phyloP scores from a whole-genome alignment of 2,888 invertebrate genomes.

The Ophion obscuratus region DNA sequence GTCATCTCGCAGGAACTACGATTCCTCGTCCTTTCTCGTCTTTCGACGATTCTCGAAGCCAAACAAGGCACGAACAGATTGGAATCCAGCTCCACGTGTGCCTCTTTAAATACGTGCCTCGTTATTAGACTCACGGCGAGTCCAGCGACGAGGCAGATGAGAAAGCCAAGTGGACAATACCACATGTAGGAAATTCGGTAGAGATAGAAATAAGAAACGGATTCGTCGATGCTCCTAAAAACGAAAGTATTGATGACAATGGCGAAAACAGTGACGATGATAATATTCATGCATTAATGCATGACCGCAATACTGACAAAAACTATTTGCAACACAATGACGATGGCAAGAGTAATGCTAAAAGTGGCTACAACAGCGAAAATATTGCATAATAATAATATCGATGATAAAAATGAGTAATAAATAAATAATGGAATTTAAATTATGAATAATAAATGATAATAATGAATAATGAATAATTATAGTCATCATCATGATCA shows the following conservation, averaged over 20 bases:
- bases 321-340: too few relatives aligned
- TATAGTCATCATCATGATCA: too few relatives aligned
- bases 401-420: too few relatives aligned
- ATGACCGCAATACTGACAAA: too few relatives aligned
- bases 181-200: constrained; percentile 81
- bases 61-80: constrained; percentile 75
- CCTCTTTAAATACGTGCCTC: constrained; percentile 50
- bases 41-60: constrained; percentile 68
- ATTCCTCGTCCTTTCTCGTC: constrained; percentile 40
- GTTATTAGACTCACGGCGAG: constrained; percentile 52
- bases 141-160: constrained; percentile 73
- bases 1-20: constrained; percentile 22
- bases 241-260: constrained; percentile 62
- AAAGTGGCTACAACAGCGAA: too few relatives aligned
- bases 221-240: constrained; percentile 9
- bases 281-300: too few relatives aligned
- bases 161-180: constrained; percentile 79
- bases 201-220: constrained; percentile 76
- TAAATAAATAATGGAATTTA: too few relatives aligned
- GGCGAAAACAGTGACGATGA: background rate
- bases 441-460: too few relatives aligned
- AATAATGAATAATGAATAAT: too few relatives aligned
- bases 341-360: too few relatives aligned
- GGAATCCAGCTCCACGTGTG: constrained; percentile 68
- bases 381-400: too few relatives aligned